These are phyloP conservation scores for Anabas testudineus DNA, from an alignment of 2,797 vertebrate genomes.

Conservation along the genomic window DNA sequence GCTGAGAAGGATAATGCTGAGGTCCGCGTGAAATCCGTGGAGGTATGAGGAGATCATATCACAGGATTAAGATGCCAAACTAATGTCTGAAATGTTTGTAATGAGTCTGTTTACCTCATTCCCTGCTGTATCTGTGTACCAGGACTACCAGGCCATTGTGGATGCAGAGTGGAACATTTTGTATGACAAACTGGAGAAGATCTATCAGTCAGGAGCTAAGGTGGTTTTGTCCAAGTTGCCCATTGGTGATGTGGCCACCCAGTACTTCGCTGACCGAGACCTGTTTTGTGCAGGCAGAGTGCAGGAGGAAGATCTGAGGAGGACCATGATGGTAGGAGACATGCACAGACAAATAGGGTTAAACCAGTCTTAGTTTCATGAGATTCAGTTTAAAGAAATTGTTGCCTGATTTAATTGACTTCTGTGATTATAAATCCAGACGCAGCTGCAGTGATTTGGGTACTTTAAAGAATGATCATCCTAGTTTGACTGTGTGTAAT, in stretches of 20 bases:
- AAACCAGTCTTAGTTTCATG: not conserved
- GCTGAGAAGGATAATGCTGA: slow-evolving; percentile 98
- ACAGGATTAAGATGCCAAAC: not conserved
- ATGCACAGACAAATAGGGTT: not conserved
- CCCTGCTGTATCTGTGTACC: not conserved
- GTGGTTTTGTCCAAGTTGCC: slow-evolving; percentile 94
- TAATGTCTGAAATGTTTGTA: fast-evolving
- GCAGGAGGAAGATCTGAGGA: slow-evolving; percentile 94
- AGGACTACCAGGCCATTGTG: slow-evolving; percentile 99
- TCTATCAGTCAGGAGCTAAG: slow-evolving; percentile 93
- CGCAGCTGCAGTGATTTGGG: no score
- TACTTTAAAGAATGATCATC: no score
- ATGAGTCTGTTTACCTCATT: not conserved
- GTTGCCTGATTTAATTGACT: no score
- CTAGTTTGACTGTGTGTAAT: slow-evolving; percentile 25
- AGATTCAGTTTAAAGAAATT: not conserved
- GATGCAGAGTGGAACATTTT: slow-evolving; percentile 98
- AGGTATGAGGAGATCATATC: slow-evolving; percentile 77
- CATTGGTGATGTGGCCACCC: slow-evolving; percentile 96
- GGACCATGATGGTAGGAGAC: slow-evolving; percentile 95
- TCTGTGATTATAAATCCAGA: no score
- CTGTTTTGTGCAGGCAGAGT: slow-evolving; percentile 97
- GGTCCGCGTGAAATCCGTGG: slow-evolving; percentile 91
- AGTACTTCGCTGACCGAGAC: slow-evolving; percentile 97
- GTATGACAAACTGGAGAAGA: slow-evolving; percentile 97